Percentiles rank a stretch among this genome's conserved stretches.
phyloP scores from a whole-genome alignment of 2,888 invertebrate genomes.

The Papilio gigon region DNA sequence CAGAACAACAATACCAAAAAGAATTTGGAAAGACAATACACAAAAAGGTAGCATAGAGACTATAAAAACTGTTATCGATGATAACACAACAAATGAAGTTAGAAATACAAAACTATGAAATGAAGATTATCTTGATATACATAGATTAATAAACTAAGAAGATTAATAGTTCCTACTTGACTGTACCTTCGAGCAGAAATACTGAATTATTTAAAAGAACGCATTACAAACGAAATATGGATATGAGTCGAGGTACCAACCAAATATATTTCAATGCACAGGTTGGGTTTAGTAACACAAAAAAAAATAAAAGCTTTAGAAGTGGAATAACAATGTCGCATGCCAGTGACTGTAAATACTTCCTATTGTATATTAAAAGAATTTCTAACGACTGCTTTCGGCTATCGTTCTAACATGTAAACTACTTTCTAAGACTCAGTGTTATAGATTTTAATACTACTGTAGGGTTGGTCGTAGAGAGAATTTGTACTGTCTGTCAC shows the following conservation, averaged over 20 bases:
- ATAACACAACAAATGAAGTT: background rate
- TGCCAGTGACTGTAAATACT: background rate
- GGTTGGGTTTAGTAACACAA: slow-evolving; percentile 25
- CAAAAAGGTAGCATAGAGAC: slow-evolving; percentile 32
- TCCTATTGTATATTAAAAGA: background rate
- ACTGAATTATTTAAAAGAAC: background rate
- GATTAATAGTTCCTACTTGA: slow-evolving; percentile 13
- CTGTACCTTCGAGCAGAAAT: slow-evolving; percentile 2
- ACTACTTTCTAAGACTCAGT: no score
- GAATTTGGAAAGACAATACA: background rate
- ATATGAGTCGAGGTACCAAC: slow-evolving; percentile 29
- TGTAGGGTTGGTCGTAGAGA: no score
- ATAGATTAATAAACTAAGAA: background rate
- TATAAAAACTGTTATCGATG: slow-evolving; percentile 14
- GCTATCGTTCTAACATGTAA: slow-evolving; percentile 15
- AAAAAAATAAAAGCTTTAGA: background rate
- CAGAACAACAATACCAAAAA: slow-evolving; percentile 30
- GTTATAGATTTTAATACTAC: no score
- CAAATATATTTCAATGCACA: slow-evolving; percentile 25
- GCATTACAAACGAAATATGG: background rate
- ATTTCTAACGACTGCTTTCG: slow-evolving; percentile 5
- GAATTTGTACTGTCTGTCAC: no score
- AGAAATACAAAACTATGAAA: slow-evolving; percentile 23
- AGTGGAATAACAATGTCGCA: slow-evolving; percentile 10
- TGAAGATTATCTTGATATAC: background rate